These are phyloP conservation scores for Tridacna gigas DNA, from an alignment of 2,888 invertebrate species.

Conservation along the genomic window DNA sequence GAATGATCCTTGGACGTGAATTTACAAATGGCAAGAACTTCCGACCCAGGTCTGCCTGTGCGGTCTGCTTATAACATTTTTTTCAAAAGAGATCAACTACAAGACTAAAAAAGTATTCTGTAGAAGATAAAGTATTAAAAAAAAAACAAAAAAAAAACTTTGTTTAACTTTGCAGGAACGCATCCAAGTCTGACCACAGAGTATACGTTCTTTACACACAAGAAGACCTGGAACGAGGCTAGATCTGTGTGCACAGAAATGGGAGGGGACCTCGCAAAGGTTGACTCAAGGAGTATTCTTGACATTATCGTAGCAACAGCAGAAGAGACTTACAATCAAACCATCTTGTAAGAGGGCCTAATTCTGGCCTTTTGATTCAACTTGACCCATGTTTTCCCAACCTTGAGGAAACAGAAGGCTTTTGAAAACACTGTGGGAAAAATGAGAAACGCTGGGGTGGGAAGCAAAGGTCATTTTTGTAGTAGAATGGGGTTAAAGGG, in stretches of 20 bases:
- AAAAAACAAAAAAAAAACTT: too few species aligned
- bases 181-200: not conserved
- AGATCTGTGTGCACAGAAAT: slow-evolving; percentile 25
- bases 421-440: not conserved
- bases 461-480: not conserved
- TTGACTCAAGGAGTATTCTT: slow-evolving; percentile 23
- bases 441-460: not conserved
- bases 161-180: not conserved
- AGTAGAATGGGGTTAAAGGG: too few species aligned
- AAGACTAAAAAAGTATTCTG: too few species aligned
- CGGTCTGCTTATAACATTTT: too few species aligned
- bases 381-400: not conserved
- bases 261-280: slow-evolving; percentile 39
- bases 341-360: slow-evolving; percentile 6
- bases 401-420: not conserved
- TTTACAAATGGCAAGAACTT: too few species aligned
- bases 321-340: slow-evolving; percentile 1
- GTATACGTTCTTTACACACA: slow-evolving; percentile 8
- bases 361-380: not conserved
- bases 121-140: too few species aligned
- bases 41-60: too few species aligned
- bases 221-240: slow-evolving; percentile 37
- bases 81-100: too few species aligned
- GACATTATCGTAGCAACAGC: not conserved
- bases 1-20: too few species aligned